A percentile compares a stretch with the other conserved stretches of the same genome.
Evolutionary conservation across 2,113 vertebrate species (phyloP).

Genomic region (Burhinus oedicnemus): DNA sequence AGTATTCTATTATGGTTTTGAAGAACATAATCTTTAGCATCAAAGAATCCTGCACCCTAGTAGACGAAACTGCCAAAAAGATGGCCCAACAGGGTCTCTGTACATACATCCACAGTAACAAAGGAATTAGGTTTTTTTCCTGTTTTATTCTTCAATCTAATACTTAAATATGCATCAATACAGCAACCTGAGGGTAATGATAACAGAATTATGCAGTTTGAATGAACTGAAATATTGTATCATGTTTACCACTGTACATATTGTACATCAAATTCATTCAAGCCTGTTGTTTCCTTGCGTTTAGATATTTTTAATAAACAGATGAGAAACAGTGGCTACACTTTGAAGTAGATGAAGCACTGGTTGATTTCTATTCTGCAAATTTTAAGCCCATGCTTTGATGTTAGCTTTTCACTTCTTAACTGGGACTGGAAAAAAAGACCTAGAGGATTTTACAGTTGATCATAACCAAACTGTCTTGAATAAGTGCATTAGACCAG

Average conservation of each 20-base stretch:
- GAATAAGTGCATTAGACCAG: slow-evolving; percentile 76
- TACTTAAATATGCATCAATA: slow-evolving; percentile 18
- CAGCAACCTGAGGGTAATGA: slow-evolving; percentile 23
- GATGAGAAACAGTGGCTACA: slow-evolving; percentile 40
- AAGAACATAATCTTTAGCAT: background rate
- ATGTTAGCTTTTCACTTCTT: slow-evolving; percentile 72
- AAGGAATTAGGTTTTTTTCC: background rate
- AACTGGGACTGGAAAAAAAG: slow-evolving; percentile 48
- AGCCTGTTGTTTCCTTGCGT: slow-evolving; percentile 56
- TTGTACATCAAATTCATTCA: slow-evolving; percentile 24
- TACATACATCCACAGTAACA: background rate
- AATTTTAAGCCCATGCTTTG: slow-evolving; percentile 74
- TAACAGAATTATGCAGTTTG: slow-evolving; percentile 14
- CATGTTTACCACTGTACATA: background rate
- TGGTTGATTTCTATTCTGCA: slow-evolving; percentile 68
- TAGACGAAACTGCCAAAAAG: background rate
- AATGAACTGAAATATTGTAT: background rate
- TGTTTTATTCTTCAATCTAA: slow-evolving; percentile 8
- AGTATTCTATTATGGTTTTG: background rate
- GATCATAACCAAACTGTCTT: slow-evolving; percentile 73
- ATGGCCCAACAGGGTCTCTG: background rate
- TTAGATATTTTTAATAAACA: slow-evolving; percentile 75
- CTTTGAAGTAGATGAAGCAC: slow-evolving; percentile 74
- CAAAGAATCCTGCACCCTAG: background rate
- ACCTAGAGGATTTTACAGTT: slow-evolving; percentile 71